Evolutionary conservation across 2,888 invertebrate genomes (phyloP), one percentile per base, ranked within the genome.

Genomic region (Nephrocerus scutellatus): DNA sequence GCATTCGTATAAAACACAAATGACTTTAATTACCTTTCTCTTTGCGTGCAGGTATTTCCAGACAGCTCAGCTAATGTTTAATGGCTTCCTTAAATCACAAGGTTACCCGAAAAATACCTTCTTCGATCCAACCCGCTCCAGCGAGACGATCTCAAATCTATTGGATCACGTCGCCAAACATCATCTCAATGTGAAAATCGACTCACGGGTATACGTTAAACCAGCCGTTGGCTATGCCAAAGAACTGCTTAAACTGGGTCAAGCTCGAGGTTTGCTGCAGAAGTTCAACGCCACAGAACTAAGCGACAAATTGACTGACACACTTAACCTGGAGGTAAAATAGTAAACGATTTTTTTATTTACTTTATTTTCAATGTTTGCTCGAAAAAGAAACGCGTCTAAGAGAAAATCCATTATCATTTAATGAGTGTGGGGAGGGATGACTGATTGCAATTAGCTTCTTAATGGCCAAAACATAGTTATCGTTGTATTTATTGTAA

Each of bases 301-400:
- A 7, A 83, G 83, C 9, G 80, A 82, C 61, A 77, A 80, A 53
- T 63, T 89, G 43, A 83, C 85, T 1, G 84, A 87, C 58, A 81
- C 84, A 2, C 74, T 89, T 33, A 88, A 88, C 65, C 68, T 86
- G 56, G 87, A 88, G 67, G 69, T 67, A 54, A 52, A 34, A n/a
- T n/a, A n/a, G 53, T 39, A 13, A 33, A n/a, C 15, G 13, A 10
- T 36, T 12, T 20, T 7, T 10, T 8, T 8, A 8, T n/a, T n/a
- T n/a, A n/a, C n/a, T n/a, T n/a, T n/a, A n/a, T n/a, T n/a, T n/a
- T n/a, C n/a, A n/a, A n/a, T n/a, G n/a, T n/a, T n/a, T n/a, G n/a
- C n/a, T n/a, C n/a, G 10, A 22, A 22, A 22, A 22, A 22, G 23
- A 22, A 22, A 8, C 23, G 23, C 8, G 23, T 22, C 10, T 10